These are phyloP conservation scores for Athene noctua DNA, from an alignment of 2,113 vertebrate genomes.

Conservation along the genomic window DNA sequence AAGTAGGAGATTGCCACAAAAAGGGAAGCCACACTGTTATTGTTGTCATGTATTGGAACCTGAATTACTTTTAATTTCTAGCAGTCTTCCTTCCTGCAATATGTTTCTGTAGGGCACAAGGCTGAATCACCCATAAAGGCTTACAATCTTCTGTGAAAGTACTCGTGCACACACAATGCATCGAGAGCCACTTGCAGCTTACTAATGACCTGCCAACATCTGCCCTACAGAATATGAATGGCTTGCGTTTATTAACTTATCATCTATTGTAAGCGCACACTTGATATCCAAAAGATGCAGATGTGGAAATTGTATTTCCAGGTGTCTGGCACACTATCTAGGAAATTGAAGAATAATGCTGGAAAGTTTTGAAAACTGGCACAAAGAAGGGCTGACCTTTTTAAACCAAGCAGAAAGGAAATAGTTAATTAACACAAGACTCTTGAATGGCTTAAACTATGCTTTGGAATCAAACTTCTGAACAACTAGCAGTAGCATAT, in stretches of 20 bases:
- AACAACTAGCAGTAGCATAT: background rate
- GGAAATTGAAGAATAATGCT: background rate
- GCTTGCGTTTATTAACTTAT: conserved; percentile 18
- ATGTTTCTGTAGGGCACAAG: background rate
- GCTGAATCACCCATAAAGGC: conserved; percentile 3
- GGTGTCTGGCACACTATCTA: background rate
- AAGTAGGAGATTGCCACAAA: background rate
- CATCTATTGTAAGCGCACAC: background rate
- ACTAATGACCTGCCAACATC: conserved; percentile 6
- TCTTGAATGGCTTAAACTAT: background rate
- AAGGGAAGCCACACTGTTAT: conserved; percentile 18
- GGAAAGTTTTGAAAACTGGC: background rate
- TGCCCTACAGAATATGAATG: background rate
- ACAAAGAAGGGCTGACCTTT: background rate
- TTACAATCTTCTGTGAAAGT: background rate
- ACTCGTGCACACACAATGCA: background rate
- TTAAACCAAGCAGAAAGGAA: conserved; percentile 15
- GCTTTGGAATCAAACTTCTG: background rate
- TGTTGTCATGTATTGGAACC: conserved; percentile 12
- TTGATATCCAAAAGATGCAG: background rate
- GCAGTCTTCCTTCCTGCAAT: conserved; percentile 23
- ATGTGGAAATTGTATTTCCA: conserved; percentile 16
- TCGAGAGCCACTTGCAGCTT: background rate
- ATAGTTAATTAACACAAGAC: background rate
- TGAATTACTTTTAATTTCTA: conserved; percentile 52